phyloP scores from a whole-genome alignment of 35 echinoderm and acorn worm genomes.

The Apostichopus japonicus region DNA sequence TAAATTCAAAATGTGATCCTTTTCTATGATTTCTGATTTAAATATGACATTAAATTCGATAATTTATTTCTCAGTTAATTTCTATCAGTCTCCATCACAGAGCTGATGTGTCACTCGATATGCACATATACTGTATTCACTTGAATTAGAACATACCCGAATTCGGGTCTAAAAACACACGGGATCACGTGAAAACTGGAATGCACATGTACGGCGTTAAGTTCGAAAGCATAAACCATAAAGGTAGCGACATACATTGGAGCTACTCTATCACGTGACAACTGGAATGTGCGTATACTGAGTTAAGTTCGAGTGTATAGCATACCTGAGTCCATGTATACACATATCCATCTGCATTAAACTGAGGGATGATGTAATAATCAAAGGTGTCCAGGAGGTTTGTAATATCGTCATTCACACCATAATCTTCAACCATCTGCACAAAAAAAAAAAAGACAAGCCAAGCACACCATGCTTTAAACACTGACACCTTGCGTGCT shows the following conservation, averaged over 20 bases:
- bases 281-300: not conserved
- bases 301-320: not conserved
- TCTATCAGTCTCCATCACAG: not conserved
- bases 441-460: not conserved
- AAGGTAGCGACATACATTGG: not conserved
- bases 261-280: not conserved
- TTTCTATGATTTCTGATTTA: too few species aligned
- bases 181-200: too few species aligned
- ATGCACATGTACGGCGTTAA: not conserved
- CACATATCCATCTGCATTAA: conserved; percentile 79
- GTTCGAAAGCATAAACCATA: not conserved
- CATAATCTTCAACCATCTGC: conserved; percentile 46
- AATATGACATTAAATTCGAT: too few species aligned
- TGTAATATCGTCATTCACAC: not conserved
- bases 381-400: conserved; percentile 68
- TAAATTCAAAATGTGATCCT: too few species aligned
- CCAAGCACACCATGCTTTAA: not conserved
- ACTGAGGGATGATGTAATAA: conserved; percentile 73
- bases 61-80: not conserved
- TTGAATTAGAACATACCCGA: not conserved
- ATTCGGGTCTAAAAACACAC: too few species aligned
- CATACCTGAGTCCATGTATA: conserved; percentile 75
- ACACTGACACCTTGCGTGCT: too few species aligned
- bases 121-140: not conserved
- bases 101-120: not conserved